These are phyloP conservation scores for Bos javanicus DNA, from an alignment of 2,113 vertebrate species.

Conservation along the genomic window DNA sequence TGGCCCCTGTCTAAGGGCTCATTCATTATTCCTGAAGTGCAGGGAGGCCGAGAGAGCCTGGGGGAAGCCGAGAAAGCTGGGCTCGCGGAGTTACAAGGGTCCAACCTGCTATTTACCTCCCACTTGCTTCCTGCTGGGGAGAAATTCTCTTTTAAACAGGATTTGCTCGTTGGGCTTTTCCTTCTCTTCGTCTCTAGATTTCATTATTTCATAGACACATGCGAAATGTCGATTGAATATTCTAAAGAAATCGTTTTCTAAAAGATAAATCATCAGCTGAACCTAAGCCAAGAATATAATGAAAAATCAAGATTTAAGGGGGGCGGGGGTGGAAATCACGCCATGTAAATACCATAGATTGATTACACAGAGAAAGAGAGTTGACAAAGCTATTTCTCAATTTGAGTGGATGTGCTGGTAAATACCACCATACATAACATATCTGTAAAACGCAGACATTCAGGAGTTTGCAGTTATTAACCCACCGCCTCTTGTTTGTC, in stretches of 20 bases:
- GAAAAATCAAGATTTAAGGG: slow-evolving; percentile 20
- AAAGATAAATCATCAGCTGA: not conserved
- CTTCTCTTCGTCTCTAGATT: not conserved
- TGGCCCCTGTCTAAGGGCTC: not conserved
- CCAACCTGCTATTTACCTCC: not conserved
- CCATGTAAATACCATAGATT: not conserved
- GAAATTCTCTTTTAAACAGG: not conserved
- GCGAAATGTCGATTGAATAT: not conserved
- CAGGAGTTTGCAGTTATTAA: not conserved
- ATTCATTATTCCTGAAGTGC: not conserved
- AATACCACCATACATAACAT: not conserved
- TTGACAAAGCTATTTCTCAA: not conserved
- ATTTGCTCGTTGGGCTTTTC: not conserved
- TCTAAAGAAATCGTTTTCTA: slow-evolving; percentile 26
- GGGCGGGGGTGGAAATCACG: not conserved
- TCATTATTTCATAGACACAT: not conserved
- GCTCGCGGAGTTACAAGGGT: not conserved
- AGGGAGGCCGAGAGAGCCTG: not conserved
- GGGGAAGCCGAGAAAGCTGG: not conserved
- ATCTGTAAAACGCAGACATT: not conserved
- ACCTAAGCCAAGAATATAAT: not conserved
- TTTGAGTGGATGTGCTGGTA: not conserved
- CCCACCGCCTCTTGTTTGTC: not conserved
- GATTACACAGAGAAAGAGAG: slow-evolving; percentile 11
- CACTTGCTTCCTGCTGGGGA: slow-evolving; percentile 30